Percentiles rank a stretch among this genome's conserved stretches.
phyloP scores from a whole-genome alignment of 2,797 vertebrate species.

The Sebastes iracundus region DNA sequence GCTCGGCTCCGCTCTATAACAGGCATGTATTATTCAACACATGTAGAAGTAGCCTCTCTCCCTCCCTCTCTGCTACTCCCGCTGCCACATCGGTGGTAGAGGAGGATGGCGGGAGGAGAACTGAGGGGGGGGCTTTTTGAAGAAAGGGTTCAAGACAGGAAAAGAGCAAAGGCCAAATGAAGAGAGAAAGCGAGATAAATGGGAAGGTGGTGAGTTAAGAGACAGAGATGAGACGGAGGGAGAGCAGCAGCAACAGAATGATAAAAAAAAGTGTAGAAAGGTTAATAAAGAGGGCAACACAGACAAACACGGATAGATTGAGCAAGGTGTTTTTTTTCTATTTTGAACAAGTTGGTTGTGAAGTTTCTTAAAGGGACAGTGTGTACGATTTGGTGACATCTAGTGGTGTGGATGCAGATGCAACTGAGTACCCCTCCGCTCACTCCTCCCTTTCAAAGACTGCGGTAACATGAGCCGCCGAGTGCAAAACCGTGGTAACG shows the following conservation, averaged over 20 bases:
- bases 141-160: neutral
- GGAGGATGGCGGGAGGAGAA: neutral
- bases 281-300: neutral
- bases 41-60: slow-evolving; percentile 34
- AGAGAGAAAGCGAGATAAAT: neutral
- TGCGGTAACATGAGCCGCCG: no score
- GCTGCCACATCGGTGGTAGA: neutral
- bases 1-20: slow-evolving; percentile 11
- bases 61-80: neutral
- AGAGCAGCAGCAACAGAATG: neutral
- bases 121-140: neutral
- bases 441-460: no score
- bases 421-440: no score
- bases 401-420: no score
- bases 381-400: no score
- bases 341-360: slow-evolving; percentile 3
- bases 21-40: slow-evolving; percentile 70
- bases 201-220: neutral
- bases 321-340: neutral
- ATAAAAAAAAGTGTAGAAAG: neutral
- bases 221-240: neutral
- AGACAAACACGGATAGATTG: neutral
- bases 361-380: neutral
- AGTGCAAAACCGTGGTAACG: no score
- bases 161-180: neutral